Percentiles rank a stretch among this genome's conserved stretches.
Conservation (phyloP, 2,113 vertebrate species). For the Podiceps cristatus region DNA sequence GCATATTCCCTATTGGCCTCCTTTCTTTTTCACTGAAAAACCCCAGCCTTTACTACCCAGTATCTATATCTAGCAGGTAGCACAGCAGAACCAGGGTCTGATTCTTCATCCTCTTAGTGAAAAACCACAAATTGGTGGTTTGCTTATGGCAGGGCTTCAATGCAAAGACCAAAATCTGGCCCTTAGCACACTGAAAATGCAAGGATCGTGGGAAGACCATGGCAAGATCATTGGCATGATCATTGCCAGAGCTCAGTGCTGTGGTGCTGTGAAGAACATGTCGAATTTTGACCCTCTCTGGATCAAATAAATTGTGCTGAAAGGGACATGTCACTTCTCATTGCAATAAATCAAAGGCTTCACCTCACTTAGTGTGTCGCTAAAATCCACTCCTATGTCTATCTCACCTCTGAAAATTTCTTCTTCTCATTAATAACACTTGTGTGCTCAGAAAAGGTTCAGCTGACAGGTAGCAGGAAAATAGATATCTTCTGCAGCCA, state of each 20-base stretch:
- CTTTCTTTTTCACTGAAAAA: background rate
- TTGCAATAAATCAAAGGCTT: background rate
- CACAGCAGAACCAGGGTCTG: background rate
- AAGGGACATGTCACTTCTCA: background rate
- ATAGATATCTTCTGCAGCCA: background rate
- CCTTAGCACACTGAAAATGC: background rate
- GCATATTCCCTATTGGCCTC: background rate
- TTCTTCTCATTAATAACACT: background rate
- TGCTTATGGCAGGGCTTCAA: background rate
- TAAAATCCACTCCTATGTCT: background rate
- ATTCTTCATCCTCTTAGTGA: background rate
- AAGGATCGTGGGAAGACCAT: background rate
- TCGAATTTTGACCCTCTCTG: background rate
- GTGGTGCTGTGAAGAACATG: background rate
- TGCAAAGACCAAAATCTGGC: background rate
- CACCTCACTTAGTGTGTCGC: background rate
- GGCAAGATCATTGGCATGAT: too few relatives aligned
- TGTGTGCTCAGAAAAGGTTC: background rate
- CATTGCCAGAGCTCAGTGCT: background rate
- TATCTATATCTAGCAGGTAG: background rate
- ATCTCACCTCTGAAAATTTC: background rate
- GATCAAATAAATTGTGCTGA: background rate
- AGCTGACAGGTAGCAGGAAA: background rate
- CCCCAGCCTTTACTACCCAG: background rate
- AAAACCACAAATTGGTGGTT: background rate